Evolutionary conservation across 2,113 vertebrate species (phyloP).

Genomic region (Odocoileus virginianus): DNA sequence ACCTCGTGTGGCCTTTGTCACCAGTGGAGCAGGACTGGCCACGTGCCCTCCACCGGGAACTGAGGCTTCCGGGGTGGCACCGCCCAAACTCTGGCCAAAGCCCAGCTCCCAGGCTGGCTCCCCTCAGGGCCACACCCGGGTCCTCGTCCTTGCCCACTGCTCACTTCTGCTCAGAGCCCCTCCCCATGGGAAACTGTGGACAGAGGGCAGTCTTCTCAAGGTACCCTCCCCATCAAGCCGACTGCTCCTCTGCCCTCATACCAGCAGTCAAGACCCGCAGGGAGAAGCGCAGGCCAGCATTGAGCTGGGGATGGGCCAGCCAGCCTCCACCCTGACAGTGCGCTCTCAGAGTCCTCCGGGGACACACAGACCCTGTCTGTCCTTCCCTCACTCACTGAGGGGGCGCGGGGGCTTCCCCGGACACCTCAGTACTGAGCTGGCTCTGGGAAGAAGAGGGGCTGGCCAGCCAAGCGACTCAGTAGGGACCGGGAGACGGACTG

Average conservation of each 20-base stretch:
- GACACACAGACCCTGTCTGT: no score
- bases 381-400: not conserved
- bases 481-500: rapidly evolving
- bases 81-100: not conserved
- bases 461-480: not conserved
- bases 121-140: not conserved
- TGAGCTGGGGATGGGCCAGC: not conserved
- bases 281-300: not conserved
- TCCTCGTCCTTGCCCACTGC: not conserved
- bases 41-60: not conserved
- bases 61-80: not conserved
- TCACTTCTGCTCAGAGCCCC: not conserved
- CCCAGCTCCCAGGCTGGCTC: not conserved
- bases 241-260: not conserved
- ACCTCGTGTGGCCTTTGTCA: not conserved
- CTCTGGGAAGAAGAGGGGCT: not conserved
- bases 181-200: not conserved
- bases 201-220: not conserved
- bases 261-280: not conserved
- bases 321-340: not conserved
- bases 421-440: not conserved
- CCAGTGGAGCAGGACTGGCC: not conserved
- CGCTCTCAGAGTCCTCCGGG: not conserved
- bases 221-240: not conserved
- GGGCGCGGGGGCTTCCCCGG: not conserved